Evolutionary conservation across 1,140 invertebrate genomes (phyloP).

Genomic region (Lamellibrachia luymesi): DNA sequence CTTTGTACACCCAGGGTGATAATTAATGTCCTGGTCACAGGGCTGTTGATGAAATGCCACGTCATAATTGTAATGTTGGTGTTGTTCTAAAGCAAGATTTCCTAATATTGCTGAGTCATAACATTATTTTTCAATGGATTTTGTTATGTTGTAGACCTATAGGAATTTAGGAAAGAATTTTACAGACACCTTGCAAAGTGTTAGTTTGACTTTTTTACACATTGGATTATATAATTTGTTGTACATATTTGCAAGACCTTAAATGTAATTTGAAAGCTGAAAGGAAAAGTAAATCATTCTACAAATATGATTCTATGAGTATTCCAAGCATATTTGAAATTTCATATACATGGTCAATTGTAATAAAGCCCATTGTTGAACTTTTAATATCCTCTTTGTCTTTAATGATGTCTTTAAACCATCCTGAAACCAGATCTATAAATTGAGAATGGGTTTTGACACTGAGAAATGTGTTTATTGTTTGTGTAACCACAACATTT

Average conservation of each 20-base stretch:
- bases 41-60: too few species aligned
- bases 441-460: not conserved
- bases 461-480: not conserved
- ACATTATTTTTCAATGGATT: not conserved
- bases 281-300: too few species aligned
- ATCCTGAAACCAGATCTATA: not conserved
- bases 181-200: not conserved
- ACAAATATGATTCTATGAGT: too few species aligned
- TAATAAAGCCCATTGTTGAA: not conserved
- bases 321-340: too few species aligned
- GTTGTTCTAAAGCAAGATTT: not conserved
- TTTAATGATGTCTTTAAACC: not conserved
- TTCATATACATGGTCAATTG: not conserved
- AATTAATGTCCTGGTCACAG: not conserved
- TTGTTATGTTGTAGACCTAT: not conserved
- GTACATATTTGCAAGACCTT: too few species aligned
- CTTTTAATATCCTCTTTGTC: not conserved
- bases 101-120: not conserved
- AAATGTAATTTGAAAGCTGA: too few species aligned
- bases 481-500: not conserved
- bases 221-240: too few species aligned
- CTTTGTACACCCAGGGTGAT: not conserved
- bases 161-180: too few species aligned
- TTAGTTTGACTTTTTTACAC: not conserved
- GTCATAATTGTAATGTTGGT: not conserved